Evolutionary conservation across 2,797 vertebrate genomes (phyloP).

Genomic region (Leuciscus waleckii): DNA sequence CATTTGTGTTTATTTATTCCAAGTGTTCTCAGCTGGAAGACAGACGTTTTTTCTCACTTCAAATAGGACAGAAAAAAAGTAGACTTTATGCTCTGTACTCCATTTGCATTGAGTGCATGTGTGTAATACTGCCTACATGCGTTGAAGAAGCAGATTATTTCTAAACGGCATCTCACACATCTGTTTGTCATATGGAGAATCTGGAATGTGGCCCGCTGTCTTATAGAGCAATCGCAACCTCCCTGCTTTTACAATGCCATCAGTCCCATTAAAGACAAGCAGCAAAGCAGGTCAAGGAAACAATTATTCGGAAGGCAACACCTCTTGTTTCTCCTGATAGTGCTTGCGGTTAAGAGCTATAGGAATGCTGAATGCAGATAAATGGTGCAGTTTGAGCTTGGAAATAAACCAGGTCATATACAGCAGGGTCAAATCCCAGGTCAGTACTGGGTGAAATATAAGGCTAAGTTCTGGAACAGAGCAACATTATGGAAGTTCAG

Average conservation of each 20-base stretch:
- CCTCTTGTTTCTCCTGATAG: conserved; percentile 3
- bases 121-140: conserved; percentile 22
- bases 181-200: conserved; percentile 35
- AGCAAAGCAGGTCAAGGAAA: conserved; percentile 15
- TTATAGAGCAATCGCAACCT: conserved; percentile 6
- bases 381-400: not conserved
- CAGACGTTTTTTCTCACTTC: conserved; percentile 29
- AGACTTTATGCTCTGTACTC: not conserved
- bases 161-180: conserved; percentile 9
- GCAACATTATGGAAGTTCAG: not conserved
- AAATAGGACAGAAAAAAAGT: conserved; percentile 22
- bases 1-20: conserved; percentile 19
- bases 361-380: not conserved
- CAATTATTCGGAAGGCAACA: conserved; percentile 30
- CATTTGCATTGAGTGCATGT: not conserved
- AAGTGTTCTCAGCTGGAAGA: conserved; percentile 36
- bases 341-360: not conserved
- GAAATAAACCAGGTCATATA: not conserved
- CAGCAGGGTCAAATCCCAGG: not conserved
- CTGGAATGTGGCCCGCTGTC: conserved; percentile 1
- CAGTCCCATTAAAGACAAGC: not conserved
- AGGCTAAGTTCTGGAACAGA: not conserved
- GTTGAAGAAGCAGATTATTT: conserved; percentile 26
- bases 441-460: not conserved
- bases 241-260: conserved; percentile 18